Conservation (phyloP, 2,888 invertebrate genomes). For the Drosophila planitibia region DNA sequence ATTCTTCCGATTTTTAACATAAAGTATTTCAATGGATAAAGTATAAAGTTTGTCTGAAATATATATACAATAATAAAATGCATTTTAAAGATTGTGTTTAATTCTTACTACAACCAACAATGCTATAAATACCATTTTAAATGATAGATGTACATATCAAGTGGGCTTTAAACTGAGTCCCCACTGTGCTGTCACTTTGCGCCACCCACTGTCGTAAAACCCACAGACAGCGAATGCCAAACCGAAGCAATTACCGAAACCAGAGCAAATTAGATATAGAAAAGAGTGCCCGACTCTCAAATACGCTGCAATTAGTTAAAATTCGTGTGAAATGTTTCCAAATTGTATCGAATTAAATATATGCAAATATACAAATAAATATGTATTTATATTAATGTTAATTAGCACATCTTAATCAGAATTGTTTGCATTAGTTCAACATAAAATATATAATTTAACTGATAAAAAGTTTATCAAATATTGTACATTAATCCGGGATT, state of each 20-base stretch:
- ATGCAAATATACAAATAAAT: neutral
- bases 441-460: neutral
- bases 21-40: too few species aligned
- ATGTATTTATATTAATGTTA: neutral
- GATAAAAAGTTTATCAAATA: neutral
- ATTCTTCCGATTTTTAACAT: neutral
- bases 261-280: constrained; percentile 8
- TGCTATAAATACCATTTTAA: too few species aligned
- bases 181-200: constrained; percentile 21
- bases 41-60: neutral
- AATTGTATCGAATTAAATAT: neutral
- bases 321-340: neutral
- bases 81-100: neutral
- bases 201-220: constrained; percentile 1
- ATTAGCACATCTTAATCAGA: neutral
- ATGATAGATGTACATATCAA: neutral
- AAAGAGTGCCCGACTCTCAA: neutral
- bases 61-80: neutral
- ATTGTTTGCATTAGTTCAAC: neutral
- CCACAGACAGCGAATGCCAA: constrained; percentile 30
- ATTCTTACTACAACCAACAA: neutral
- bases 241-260: constrained; percentile 24
- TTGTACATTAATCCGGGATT: neutral
- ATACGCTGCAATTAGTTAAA: neutral
- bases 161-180: neutral